Evolutionary conservation across 2,113 vertebrate species (phyloP), one percentile per base, ranked within the genome.

Genomic region (Camelus bactrianus): DNA sequence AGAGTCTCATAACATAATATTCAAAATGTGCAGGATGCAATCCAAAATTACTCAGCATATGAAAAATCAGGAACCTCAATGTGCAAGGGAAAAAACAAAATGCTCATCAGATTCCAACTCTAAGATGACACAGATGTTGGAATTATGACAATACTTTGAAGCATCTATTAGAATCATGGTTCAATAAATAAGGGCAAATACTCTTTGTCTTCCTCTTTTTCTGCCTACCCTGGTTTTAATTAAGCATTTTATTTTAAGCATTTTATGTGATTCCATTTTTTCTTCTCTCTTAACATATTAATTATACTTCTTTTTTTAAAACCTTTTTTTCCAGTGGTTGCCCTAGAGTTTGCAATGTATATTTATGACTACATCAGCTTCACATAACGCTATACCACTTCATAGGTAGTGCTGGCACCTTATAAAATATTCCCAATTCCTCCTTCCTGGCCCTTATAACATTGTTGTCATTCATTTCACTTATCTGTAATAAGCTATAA

Each of bases 101-200:
- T 76, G n/a, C 79, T 91, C 70, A 79, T 72, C 56, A 84, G 50
- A 92, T 89, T 88, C 48, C 83, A 94, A 60, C 30, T n/a, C 26
- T 72, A 80, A 89, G 17, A 69, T 94, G 92, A 88, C 92, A 88
- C 52, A 84, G 26, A 77, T 93, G n/a, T 91, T 88, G 75, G 76
- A 91, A 87, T 91, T 82, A 77, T 91, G 76, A 90, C 60, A 83
- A 72, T 42, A 93, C 54, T 95, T 95, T 67, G 42, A 83, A 58
- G 32, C 20, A 82, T 87, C 69, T 69, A 32, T 90, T 83, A 95
- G 79, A 95, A 72, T 52, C 12, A 58, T 70, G 26, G 64, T 76
- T 67, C 62, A 76, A 38, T 89, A 89, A 95, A 65, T 85, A 85
- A 89, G 42, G 38, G 42, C 67, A 92, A 92, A 92, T 85, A 75